Base-by-base conservation (phyloP, 2,113 vertebrate species). In the Prunella himalayana region DNA sequence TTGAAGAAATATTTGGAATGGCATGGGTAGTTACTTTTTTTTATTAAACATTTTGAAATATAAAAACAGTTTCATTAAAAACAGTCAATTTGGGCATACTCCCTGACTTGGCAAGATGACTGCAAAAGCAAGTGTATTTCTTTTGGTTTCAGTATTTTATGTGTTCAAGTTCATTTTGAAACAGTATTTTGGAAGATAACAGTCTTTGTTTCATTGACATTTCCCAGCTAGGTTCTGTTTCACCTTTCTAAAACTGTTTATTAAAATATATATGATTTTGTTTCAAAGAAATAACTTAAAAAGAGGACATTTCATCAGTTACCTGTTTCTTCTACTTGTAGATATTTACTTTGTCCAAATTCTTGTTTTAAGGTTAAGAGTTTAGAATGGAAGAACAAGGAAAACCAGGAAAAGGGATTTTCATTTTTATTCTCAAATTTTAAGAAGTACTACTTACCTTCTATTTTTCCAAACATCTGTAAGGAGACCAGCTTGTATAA, bases 351-450 rank as follows among this genome's bases (percentile, higher is more conserved):
- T 92, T 82, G 49, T 70, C 28, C 13, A 66, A 83, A 56, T 59
- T 80, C 4, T 88, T 82, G 72, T 88, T 45, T 94, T 80, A 97
- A 99, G 99, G 99, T 99, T 70, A 99, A 99, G 95, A 99, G 99
- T 97, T 99, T 99, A 86, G 99, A 99, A 98, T 99, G 99, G 99
- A 99, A 98, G 93, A 99, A 99, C 97, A 99, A 99, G 97, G 99
- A 99, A 97, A 99, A 99, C 94, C 99, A 99, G 87, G 99, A 99
- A 97, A 99, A 98, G 86, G 99, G 99, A 97, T 99, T 99, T 97
- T 99, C 99, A 82, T 99, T 99, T 97, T 98, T 99, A 89, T 99
- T 99, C 96, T 98, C 98, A 95, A 98, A 99, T 98, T 99, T 99
- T 98, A 99, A 99, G 98, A 99, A 99, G 98, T 99, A 99, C 97